Evolutionary conservation across 2,888 invertebrate genomes (phyloP).

Genomic region (Hofmannophila pseudospretella): DNA sequence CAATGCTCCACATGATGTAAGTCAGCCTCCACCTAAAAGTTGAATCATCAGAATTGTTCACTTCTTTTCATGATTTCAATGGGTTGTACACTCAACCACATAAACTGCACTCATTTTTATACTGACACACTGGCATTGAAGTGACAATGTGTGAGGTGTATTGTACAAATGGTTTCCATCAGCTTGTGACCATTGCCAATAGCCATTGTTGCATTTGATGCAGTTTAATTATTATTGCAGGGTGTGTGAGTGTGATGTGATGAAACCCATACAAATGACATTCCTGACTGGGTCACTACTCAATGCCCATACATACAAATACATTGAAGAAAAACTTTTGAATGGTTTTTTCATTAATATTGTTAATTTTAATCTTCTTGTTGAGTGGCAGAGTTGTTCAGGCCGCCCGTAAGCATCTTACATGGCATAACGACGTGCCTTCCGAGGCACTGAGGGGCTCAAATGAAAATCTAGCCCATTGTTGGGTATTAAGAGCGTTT

Average conservation of each 20-base stretch:
- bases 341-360: too few relatives aligned
- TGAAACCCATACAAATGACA: slow-evolving; percentile 10
- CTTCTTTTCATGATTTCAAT: slow-evolving; percentile 38
- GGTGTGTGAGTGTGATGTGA: too few relatives aligned
- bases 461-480: too few relatives aligned
- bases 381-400: too few relatives aligned
- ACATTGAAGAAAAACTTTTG: too few relatives aligned
- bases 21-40: slow-evolving; percentile 34
- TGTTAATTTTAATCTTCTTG: too few relatives aligned
- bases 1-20: slow-evolving; percentile 42
- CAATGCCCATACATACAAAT: neutral
- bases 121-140: neutral
- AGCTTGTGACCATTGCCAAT: slow-evolving; percentile 29
- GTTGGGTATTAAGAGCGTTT: too few relatives aligned
- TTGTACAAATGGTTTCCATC: slow-evolving; percentile 30
- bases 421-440: too few relatives aligned
- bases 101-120: slow-evolving; percentile 1
- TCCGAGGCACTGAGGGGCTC: too few relatives aligned
- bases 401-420: too few relatives aligned
- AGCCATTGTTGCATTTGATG: slow-evolving; percentile 37
- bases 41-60: slow-evolving; percentile 40
- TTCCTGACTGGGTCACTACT: neutral
- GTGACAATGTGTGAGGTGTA: slow-evolving; percentile 5
- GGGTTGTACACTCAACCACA: slow-evolving; percentile 7
- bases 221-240: slow-evolving; percentile 42